Evolutionary conservation across 1,140 invertebrate species (phyloP).

Genomic region (Gonatopus flavifemur): DNA sequence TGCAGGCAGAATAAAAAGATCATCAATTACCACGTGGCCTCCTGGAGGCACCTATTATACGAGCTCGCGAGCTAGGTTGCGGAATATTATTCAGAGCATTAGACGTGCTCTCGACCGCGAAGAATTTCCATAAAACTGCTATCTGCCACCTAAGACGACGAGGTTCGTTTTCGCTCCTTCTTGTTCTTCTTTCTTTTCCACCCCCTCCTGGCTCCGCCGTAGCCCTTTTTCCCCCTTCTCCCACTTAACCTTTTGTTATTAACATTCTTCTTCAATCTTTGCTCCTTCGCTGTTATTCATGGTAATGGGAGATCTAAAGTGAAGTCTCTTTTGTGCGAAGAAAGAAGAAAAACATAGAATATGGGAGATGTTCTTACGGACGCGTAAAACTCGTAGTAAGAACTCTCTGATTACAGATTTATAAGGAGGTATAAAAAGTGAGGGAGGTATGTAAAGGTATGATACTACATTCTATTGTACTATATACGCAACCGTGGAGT

Average conservation of each 20-base stretch:
- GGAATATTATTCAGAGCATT: constrained; percentile 53
- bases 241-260: not conserved
- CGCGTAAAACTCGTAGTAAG: too few relatives aligned
- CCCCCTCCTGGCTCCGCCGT: constrained; percentile 1
- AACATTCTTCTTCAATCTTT: too few relatives aligned
- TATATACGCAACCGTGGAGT: too few relatives aligned
- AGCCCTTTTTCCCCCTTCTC: not conserved
- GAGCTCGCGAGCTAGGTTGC: constrained; percentile 30
- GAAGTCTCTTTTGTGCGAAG: too few relatives aligned
- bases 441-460: too few relatives aligned
- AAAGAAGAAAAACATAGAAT: too few relatives aligned
- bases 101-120: constrained; percentile 41
- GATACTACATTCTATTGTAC: too few relatives aligned
- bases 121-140: constrained; percentile 52
- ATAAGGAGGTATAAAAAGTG: too few relatives aligned
- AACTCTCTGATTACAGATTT: too few relatives aligned
- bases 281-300: too few relatives aligned
- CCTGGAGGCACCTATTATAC: constrained; percentile 31
- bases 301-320: too few relatives aligned
- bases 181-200: constrained; percentile 13
- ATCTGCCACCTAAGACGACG: constrained; percentile 42
- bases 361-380: too few relatives aligned
- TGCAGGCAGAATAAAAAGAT: constrained; percentile 43
- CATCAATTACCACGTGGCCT: constrained; percentile 42
- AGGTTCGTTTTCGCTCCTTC: constrained; percentile 7